Evolutionary conservation across 1,140 invertebrate species (phyloP), one percentile per base, ranked within the genome.

Genomic region (Drosophila arizonae): DNA sequence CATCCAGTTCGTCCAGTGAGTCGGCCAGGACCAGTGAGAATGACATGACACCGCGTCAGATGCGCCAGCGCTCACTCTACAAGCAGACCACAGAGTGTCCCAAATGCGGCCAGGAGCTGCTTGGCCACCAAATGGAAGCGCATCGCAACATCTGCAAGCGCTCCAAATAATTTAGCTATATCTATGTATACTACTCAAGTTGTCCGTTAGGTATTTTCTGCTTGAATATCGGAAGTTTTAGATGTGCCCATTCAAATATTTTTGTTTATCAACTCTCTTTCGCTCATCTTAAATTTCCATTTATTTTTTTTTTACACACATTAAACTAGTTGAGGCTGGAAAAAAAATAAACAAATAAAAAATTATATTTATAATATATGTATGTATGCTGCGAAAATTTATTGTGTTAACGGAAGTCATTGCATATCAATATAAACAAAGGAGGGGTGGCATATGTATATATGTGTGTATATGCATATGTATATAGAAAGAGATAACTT

Each of bases 81-180:
- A 85, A 84, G 46, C 48, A 24, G 15, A 91, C 88, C 0, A 50
- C 48, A 1, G 36, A 85, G 79, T 96, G 95, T 91, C 93, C 95
- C 24, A 94, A 94, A 61, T 96, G 95, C 84, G 93, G 93, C 24
- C 91, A 91, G 46, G 76, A 90, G 4, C n/a, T 79, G 9, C 33
- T 62, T 8, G 61, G 64, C 0, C 72, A 82, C 21, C 82, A 82
- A 28, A 6, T 86, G 30, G 58, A 72, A 21, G 84, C 51, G 1
- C 82, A 86, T 55, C 51, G 82, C 4, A 41, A 13, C 2, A 1
- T 81, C 10, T 86, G 81, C 57, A 36, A 45, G 4, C 6, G 46
- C n/a, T 39, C 43, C n/a, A 46, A 46, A 21, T 46, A 46, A 17
- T 39, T 39, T 46, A 46, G 6, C 43, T 6, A 15, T 6, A 6